A percentile compares a stretch with the other conserved stretches of the same genome.
Evolutionary conservation across 30 jellyfish, hydroid and myxozoan genomes (phyloP).

Genomic region (Pseudorhiza aurosa): DNA sequence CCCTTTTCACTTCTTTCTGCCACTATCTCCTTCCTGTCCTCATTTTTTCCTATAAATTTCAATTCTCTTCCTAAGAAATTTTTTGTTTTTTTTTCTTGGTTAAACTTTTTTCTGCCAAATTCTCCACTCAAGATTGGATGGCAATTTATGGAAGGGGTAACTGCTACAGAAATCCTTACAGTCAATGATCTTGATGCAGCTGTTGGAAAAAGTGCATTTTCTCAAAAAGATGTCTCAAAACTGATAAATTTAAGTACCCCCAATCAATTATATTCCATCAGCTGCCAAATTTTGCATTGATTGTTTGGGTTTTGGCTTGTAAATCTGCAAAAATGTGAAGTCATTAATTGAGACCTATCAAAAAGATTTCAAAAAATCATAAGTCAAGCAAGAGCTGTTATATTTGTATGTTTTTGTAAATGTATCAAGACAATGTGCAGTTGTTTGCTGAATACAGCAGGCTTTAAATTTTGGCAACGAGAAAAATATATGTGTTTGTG

Average conservation of each 20-base stretch:
- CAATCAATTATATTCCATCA: no score
- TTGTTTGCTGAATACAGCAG: no score
- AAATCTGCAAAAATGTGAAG: background rate
- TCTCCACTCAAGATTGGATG: constrained; percentile 26
- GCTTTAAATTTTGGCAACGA: no score
- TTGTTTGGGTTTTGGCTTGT: background rate
- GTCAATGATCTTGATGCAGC: background rate
- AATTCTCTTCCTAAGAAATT: constrained; percentile 23
- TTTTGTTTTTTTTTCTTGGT: constrained; percentile 39
- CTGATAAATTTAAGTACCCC: no score
- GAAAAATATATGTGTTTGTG: no score
- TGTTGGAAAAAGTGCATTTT: no score
- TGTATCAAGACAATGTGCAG: no score
- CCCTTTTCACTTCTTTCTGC: constrained; percentile 69
- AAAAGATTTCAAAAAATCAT: background rate
- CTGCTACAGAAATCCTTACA: background rate
- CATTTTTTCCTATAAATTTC: constrained; percentile 54
- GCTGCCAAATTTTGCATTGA: background rate
- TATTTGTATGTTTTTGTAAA: no score
- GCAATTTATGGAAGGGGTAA: background rate
- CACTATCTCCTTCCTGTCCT: constrained; percentile 80
- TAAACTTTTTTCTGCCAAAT: constrained; percentile 60
- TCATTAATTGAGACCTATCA: background rate
- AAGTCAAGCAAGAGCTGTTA: background rate
- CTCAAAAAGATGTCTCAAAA: no score